phyloP scores from a whole-genome alignment of 2,113 vertebrate genomes.

The Tachysurus vachellii region DNA sequence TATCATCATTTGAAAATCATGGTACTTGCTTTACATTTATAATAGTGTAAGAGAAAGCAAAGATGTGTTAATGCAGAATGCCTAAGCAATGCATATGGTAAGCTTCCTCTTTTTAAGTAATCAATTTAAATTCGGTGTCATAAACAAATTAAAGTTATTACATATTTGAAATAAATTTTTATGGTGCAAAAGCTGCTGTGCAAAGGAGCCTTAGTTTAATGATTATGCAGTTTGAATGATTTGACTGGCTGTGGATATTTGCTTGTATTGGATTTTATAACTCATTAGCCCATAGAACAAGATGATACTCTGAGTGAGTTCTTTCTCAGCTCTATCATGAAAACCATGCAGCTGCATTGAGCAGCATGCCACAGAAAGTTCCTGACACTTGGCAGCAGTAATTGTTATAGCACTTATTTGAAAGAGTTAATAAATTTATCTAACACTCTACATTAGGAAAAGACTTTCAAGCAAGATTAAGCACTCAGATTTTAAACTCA shows the following conservation, averaged over 20 bases:
- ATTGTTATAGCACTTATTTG: neutral
- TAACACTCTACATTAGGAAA: neutral
- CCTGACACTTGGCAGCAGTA: neutral
- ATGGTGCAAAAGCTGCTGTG: neutral
- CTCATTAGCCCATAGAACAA: neutral
- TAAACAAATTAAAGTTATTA: neutral
- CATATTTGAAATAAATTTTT: no score
- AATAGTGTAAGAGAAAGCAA: neutral
- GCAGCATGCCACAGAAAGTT: neutral
- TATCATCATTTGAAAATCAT: neutral
- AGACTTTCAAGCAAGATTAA: neutral
- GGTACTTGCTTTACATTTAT: neutral
- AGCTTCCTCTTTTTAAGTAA: neutral
- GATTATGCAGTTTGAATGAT: neutral
- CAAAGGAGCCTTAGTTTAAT: slow-evolving; percentile 2
- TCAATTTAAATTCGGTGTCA: neutral
- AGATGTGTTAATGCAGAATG: neutral
- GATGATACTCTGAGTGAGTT: slow-evolving; percentile 24
- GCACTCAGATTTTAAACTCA: neutral
- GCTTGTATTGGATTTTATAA: slow-evolving; percentile 23
- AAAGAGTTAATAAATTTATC: slow-evolving; percentile 1
- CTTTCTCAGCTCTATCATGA: neutral
- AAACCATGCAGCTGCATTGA: neutral
- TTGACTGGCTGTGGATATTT: neutral
- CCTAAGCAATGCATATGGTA: neutral